Evolutionary conservation across 2,888 invertebrate species (phyloP), one percentile per base, ranked within the genome.

Genomic region (Cremastobaeus sp.): DNA sequence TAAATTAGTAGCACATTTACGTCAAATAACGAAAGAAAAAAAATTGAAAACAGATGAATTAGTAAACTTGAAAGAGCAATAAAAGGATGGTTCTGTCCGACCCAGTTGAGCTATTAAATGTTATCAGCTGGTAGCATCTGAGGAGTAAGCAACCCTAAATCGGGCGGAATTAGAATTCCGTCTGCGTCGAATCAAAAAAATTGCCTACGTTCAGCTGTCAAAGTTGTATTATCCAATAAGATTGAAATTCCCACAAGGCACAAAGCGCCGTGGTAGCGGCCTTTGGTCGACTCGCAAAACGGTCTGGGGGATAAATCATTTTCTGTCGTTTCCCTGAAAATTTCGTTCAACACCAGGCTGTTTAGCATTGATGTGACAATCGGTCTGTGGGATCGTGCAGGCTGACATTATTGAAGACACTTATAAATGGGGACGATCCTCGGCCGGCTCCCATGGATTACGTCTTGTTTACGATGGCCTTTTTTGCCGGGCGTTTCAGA

Each of bases 391-490:
- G 8, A 18, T 6, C 30, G 54, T 43, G 35, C 30, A 3, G 1
- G 14, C 35, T 14, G 41, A 20, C 20, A 9, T 20, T 41, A 18
- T n/a, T n/a, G 1, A 14, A 41, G 9, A 15, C 4, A 12, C 25
- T 28, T 65, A 37, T 50, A 68, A 25, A 55, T 28, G 12, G 30
- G 32, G 65, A 25, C 66, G 39, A 70, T 60, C 47, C 18, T 11
- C 12, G 50, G 25, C 20, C 37, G 54, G 41, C 39, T 37, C 17
- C 54, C 66, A 25, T 50, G 64, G 62, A 50, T 74, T 68, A 68
- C 73, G 64, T 74, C 73, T 74, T 68, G 64, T 68, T 74, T 74
- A 74, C 60, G 73, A 64, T 34, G 37, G 48, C 8, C 54, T 65
- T 65, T 64, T 70, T 60, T 48, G 45, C 35, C 54, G 39, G 52